phyloP scores from a whole-genome alignment of 1,140 invertebrate genomes.

The Colletes gigas region DNA sequence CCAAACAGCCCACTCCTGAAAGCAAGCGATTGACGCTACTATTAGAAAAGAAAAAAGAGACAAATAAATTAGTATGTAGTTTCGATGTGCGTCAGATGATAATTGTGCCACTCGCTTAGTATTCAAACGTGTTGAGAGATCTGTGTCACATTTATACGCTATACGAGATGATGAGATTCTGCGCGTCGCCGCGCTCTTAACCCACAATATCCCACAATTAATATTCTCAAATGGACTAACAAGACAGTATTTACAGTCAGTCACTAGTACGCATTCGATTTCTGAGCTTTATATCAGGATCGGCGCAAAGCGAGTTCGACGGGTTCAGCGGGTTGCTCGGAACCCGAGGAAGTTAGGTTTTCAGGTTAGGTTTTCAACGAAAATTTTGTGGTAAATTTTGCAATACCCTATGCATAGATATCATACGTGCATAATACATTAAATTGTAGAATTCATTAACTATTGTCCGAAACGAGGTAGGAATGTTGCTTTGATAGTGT shows the following conservation, averaged over 20 bases:
- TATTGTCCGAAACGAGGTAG: too few relatives aligned
- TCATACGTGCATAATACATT: too few relatives aligned
- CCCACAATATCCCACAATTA: constrained; percentile 6
- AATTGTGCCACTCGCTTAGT: not conserved
- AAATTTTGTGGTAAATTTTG: too few relatives aligned
- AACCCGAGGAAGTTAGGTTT: too few relatives aligned
- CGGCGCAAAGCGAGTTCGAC: too few relatives aligned
- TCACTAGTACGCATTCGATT: too few relatives aligned
- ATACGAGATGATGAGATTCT: not conserved
- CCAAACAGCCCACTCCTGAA: constrained; percentile 76
- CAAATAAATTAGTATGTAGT: not conserved
- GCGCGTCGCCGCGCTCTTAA: constrained; percentile 5
- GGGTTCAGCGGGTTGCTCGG: too few relatives aligned
- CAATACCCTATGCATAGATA: too few relatives aligned
- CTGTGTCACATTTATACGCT: constrained; percentile 20
- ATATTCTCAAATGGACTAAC: not conserved
- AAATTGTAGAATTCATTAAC: too few relatives aligned
- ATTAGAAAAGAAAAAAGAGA: not conserved
- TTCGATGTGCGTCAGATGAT: not conserved
- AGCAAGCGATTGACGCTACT: constrained; percentile 29
- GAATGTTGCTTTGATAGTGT: too few relatives aligned
- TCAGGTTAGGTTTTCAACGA: too few relatives aligned
- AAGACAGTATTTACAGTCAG: not conserved
- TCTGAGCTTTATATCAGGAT: too few relatives aligned
- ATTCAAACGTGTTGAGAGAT: constrained; percentile 10